Conservation (phyloP, 2,888 invertebrate species). For the Ecliptopera silaceata region DNA sequence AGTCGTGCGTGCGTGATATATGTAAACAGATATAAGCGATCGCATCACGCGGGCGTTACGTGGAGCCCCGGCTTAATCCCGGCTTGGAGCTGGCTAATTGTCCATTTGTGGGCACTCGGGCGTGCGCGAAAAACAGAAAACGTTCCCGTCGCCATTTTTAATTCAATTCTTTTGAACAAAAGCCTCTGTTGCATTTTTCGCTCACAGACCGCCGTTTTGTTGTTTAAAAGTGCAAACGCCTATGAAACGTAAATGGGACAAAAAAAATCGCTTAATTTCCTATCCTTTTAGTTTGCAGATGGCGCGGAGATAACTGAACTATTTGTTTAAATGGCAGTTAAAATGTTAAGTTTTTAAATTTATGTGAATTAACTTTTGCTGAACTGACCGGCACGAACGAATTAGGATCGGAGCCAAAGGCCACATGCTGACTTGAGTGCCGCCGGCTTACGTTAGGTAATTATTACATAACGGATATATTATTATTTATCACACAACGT, state of each 20-base stretch:
- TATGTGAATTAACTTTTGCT: constrained; percentile 8
- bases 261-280: constrained; percentile 70
- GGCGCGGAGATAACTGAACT: constrained; percentile 32
- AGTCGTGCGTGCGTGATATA: not conserved
- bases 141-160: constrained; percentile 71
- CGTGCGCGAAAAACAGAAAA: constrained; percentile 73
- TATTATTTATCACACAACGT: too few relatives aligned
- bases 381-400: not conserved
- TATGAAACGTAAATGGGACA: constrained; percentile 64
- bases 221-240: constrained; percentile 66
- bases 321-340: constrained; percentile 27
- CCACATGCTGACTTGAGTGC: not conserved
- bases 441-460: not conserved
- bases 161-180: constrained; percentile 76
- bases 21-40: not conserved
- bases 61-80: constrained; percentile 12
- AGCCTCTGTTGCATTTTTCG: constrained; percentile 72
- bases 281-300: constrained; percentile 54
- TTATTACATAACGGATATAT: too few relatives aligned
- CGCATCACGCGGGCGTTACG: not conserved
- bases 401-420: not conserved
- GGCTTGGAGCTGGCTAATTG: constrained; percentile 60
- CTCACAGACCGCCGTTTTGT: constrained; percentile 49
- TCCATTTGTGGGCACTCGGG: constrained; percentile 76
- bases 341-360: constrained; percentile 19